Conservation (phyloP, 64 coral and sea anemone genomes). For the Trachythela sp. region DNA sequence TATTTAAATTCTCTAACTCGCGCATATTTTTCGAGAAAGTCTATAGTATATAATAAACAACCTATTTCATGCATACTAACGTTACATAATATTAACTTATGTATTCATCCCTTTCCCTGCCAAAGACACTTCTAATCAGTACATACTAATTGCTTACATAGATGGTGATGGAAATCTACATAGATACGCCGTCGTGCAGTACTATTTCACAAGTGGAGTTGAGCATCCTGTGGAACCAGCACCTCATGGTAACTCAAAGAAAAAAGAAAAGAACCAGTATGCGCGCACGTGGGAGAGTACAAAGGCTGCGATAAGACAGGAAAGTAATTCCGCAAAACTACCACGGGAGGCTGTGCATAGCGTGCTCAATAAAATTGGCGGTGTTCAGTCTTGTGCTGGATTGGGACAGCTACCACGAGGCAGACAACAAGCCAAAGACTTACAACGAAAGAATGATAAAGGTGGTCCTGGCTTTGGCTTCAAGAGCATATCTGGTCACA, state of each 20-base stretch:
- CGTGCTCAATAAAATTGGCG: not conserved
- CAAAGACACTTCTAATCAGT: too few species aligned
- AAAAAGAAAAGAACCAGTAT: not conserved
- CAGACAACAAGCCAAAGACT: slow-evolving; percentile 11
- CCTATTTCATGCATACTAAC: too few species aligned
- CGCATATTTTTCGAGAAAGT: too few species aligned
- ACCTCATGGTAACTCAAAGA: not conserved
- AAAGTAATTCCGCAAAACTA: not conserved
- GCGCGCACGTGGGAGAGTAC: not conserved
- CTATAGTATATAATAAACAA: too few species aligned
- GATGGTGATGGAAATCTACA: slow-evolving; percentile 1
- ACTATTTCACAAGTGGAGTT: not conserved
- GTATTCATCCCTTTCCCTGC: too few species aligned
- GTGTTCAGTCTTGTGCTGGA: not conserved
- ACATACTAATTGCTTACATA: too few species aligned
- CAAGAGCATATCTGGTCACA: not conserved
- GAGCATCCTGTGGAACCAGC: not conserved
- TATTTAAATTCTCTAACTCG: too few species aligned
- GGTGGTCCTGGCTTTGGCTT: not conserved
- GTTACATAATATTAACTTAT: too few species aligned
- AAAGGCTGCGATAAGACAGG: not conserved
- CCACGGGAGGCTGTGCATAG: not conserved
- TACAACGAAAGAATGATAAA: not conserved
- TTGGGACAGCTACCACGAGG: not conserved
- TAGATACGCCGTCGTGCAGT: not conserved